Base-by-base conservation (phyloP, 2,888 invertebrate species). In the Eremobia ochroleuca region DNA sequence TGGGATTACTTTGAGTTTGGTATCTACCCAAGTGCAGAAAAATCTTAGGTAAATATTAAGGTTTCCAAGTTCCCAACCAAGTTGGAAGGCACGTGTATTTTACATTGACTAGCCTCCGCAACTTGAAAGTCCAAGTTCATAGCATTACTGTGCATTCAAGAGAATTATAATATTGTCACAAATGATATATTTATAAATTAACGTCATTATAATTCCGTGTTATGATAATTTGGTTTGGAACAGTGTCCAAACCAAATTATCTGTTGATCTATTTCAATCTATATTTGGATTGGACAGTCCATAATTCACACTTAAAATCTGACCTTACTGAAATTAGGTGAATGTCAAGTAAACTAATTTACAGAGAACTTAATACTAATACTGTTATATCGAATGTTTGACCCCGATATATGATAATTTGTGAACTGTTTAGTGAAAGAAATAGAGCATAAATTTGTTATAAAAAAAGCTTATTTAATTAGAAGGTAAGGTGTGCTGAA, bases 301-400 rank as follows among this genome's bases (percentile, higher is more conserved):
- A 68, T 82, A 79, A 59, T 70, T 73, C 65, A 69, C 69, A 15
- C 31, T 65, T 55, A 69, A 66, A 65, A 52, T 18, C 34, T 55
- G 67, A 78, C 84, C 84, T 84, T 28, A 52, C 40, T n/a, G 6
- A 62, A 85, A 65, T 82, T 73, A 34, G 83, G 79, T 83, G 72
- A 87, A 87, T 87, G 85, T 81, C 79, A 79, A 52, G 62, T 59
- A 73, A 58, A 72, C n/a, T 31, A 43, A 71, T 72, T 77, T 59
- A 72, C 31, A 55, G 59, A 31, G 62, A 76, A 77, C 58, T 61
- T 79, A 80, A 87, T 65, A 79, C 49, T 73, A 67, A 80, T 70
- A 74, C 75, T 58, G 66, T 37, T 73, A 76, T 62, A 85, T 85
- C 71, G 67, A 71, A 49, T 85, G 61, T 68, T 65, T 59, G 76